Base-by-base conservation (phyloP, 2,888 invertebrate species). In the Neria commutata region DNA sequence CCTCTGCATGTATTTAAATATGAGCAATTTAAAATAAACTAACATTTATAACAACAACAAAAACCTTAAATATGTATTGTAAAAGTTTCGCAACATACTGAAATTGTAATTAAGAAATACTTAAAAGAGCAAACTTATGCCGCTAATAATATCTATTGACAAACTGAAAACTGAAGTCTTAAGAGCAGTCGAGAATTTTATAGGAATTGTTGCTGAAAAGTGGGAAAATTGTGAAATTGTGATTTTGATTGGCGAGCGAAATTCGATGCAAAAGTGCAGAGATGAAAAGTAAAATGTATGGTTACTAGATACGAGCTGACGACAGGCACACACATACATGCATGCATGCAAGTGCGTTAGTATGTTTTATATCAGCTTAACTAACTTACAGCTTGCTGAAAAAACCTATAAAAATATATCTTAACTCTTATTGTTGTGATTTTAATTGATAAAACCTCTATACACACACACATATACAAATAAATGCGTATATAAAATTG, bases 361-460 rank as follows among this genome's bases (percentile, higher is more conserved):
- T 17, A 46, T 4, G 16, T 25, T 48, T 49, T 16, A 56, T 33
- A 47, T 8, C 1, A 48, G 19, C 24, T 48, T 19, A 24, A 37
- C 49, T 54, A 29, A 54, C 50, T 56, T 17, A 42, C 6, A 48
- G 48, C 29, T 26, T 56, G 55, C n/a, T n/a, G n/a, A 29, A 6
- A 54, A 21, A 53, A 47, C 47, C 34, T 34, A 54, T 46, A 46
- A 52, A 58, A 62, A 62, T 62, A 63, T 66, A 66, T 68, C 67
- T 67, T 70, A 60, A 79, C 77, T 79, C 78, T 78, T 71, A 76
- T 77, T 78, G 78, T 78, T 78, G 78, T 78, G 78, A 78, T 79
- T 78, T 78, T 77, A 74, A 23, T 46, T 21, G 21, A 46, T 21
- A 46, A 19, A 42, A 42, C 21, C 11, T 42, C 6, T 14, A 42